Evolutionary conservation across 1,140 invertebrate genomes (phyloP), one percentile per base, ranked within the genome.

Genomic region (Eumeta japonica): DNA sequence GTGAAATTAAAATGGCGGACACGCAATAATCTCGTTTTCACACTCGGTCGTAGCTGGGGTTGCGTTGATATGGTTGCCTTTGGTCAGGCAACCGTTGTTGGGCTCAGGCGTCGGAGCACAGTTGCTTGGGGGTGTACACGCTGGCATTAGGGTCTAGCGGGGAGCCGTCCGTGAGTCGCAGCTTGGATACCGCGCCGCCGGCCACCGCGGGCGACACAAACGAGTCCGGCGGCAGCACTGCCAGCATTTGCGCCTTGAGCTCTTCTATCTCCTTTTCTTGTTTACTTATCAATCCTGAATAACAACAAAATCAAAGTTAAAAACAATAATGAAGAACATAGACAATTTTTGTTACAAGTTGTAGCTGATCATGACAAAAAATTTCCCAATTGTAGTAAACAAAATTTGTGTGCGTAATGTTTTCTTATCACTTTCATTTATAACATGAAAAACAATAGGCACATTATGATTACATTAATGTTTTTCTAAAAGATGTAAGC

Each of bases 241-340:
- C 91, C 67, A 95, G 78, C 52, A 94, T 86, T 75, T 97, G 92
- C 33, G 92, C 90, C 73, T 95, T 95, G 50, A 96, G 79, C 56
- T 93, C 88, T 53, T 88, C 86, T 46, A 95, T 88, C 75, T 96
- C 92, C 65, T 89, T 89, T 46, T 96, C 92, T 75, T 91, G 89
- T 46, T 82, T 78, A 45, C 83, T 79, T 55, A 92, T 84, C 50
- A 86, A 55, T 74, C 73, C 91, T 94, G 59, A 12, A 77, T 71
- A 39, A 10, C 10, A 24, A 24, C n/a, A n/a, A n/a, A 5, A 24
- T 24, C 20, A 24, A 5, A 5, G 20, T n/a, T 24, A 24, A 24
- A 5, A 24, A 7, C 20, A 7, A 24, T 7, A 7, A n/a, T 24
- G 20, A 7, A 24, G n/a, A 24, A 24, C n/a, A 7, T 24, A 24